phyloP scores from a whole-genome alignment of 2,113 vertebrate species.

The Hemiprocne comata region DNA sequence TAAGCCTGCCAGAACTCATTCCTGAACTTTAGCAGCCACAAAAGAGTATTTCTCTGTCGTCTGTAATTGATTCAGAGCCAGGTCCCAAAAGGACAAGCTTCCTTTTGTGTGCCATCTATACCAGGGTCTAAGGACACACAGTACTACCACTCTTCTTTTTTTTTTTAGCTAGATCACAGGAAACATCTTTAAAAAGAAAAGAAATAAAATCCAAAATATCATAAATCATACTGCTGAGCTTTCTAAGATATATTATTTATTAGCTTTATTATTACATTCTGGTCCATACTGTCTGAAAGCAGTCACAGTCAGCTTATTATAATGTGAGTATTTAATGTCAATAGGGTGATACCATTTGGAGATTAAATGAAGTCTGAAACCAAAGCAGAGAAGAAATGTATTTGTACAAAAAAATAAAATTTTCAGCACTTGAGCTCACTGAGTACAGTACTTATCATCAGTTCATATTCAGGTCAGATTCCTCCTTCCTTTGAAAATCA shows the following conservation, averaged over 20 bases:
- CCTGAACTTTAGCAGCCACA: conserved; percentile 80
- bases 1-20: conserved; percentile 79
- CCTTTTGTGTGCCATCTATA: conserved; percentile 75
- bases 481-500: conserved; percentile 37
- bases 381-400: not conserved
- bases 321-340: conserved; percentile 33
- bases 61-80: conserved; percentile 78
- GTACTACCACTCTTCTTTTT: conserved; percentile 34
- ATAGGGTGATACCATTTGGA: conserved; percentile 18
- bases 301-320: conserved; percentile 1
- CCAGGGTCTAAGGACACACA: conserved; percentile 59
- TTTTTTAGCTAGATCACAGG: conserved; percentile 47
- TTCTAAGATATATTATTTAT: conserved; percentile 36
- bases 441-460: conserved; percentile 45
- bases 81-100: conserved; percentile 78
- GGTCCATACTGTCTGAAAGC: conserved; percentile 22
- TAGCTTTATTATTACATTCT: conserved; percentile 31
- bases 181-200: conserved; percentile 48
- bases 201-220: conserved; percentile 6
- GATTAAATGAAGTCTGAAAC: conserved; percentile 51
- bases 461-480: conserved; percentile 57
- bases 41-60: conserved; percentile 81
- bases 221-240: not conserved
- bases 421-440: conserved; percentile 1
- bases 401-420: conserved; percentile 25